These are phyloP conservation scores for Australoheros scitulus DNA, from an alignment of 2,113 vertebrate genomes.

Conservation along the genomic window DNA sequence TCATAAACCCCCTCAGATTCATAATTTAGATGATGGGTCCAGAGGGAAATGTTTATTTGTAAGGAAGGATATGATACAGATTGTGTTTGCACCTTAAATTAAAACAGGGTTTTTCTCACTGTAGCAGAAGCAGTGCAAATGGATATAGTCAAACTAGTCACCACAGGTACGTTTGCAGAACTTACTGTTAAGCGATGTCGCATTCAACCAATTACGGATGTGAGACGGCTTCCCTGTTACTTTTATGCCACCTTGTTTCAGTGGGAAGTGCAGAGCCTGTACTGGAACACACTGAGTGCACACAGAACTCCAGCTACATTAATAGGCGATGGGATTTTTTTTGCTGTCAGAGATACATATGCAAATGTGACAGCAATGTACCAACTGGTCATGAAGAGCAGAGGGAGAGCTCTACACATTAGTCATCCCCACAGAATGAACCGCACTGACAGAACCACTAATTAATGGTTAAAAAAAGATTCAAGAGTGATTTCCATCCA, in stretches of 20 bases:
- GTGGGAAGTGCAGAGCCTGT: conserved; percentile 7
- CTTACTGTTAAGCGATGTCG: conserved; percentile 16
- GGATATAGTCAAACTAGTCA: background rate
- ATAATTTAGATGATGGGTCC: conserved; percentile 8
- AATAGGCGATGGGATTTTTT: conserved; percentile 52
- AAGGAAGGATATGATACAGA: conserved; percentile 17
- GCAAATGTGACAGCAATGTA: conserved; percentile 72
- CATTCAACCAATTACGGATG: conserved; percentile 51
- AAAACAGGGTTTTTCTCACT: background rate
- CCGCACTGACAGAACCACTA: conserved; percentile 73
- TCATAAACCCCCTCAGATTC: conserved; percentile 3
- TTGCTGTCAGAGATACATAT: conserved; percentile 65
- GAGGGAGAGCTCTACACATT: conserved; percentile 69
- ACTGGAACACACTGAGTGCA: background rate
- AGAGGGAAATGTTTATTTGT: conserved; percentile 21
- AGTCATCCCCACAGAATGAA: conserved; percentile 69
- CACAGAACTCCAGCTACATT: conserved; percentile 40
- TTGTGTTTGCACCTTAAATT: conserved; percentile 8
- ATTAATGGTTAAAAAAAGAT: conserved; percentile 78
- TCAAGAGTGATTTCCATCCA: conserved; percentile 72
- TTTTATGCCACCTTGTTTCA: conserved; percentile 24
- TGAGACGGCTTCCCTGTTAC: conserved; percentile 20
- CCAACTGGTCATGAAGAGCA: conserved; percentile 70
- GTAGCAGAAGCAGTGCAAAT: conserved; percentile 4
- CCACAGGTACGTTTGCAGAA: background rate